These are phyloP conservation scores for Pygathrix nemaeus DNA, from an alignment of 2,113 vertebrate genomes.

Conservation along the genomic window DNA sequence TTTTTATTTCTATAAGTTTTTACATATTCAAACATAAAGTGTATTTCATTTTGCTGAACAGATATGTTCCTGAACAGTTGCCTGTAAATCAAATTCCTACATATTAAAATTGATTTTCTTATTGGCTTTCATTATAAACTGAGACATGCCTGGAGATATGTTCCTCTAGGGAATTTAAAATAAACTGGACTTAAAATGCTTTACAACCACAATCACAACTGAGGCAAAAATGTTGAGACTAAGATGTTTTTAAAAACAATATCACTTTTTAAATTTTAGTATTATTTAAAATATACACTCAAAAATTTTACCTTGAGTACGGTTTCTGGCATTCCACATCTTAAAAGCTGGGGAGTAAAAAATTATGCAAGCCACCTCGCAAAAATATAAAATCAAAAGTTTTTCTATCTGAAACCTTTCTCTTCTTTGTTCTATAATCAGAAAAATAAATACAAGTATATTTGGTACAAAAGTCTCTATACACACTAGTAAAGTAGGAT, in stretches of 20 bases:
- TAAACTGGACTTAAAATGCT: background rate
- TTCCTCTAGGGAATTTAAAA: background rate
- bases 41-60: background rate
- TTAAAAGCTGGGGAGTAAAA: background rate
- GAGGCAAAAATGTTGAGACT: background rate
- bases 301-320: background rate
- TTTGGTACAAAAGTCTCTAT: background rate
- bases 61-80: background rate
- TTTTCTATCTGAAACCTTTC: background rate
- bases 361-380: background rate
- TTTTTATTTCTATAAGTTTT: background rate
- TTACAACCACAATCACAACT: slow-evolving; percentile 16
- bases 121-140: slow-evolving; percentile 53
- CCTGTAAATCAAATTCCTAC: slow-evolving; percentile 37
- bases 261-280: background rate
- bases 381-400: background rate
- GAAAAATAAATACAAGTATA: background rate
- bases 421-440: background rate
- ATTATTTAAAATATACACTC: background rate
- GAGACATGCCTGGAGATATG: background rate
- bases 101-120: slow-evolving; percentile 65
- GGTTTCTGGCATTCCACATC: background rate
- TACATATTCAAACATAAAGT: slow-evolving; percentile 5
- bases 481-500: background rate
- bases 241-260: background rate